phyloP scores from a whole-genome alignment of 2,113 vertebrate species.

The Vidua macroura region DNA sequence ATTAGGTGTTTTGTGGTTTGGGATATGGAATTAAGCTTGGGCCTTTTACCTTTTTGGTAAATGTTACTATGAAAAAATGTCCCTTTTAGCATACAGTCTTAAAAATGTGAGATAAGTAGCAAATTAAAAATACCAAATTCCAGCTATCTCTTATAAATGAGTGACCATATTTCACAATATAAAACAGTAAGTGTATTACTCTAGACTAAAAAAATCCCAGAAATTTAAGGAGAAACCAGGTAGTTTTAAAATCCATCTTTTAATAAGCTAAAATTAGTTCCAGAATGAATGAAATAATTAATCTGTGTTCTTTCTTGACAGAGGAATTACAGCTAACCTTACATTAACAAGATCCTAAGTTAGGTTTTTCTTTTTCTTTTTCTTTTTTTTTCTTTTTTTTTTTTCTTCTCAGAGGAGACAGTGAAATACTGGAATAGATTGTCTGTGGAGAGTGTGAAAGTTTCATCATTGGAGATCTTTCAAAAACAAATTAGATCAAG shows the following conservation, averaged over 20 bases:
- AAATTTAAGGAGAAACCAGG: background rate
- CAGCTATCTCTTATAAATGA: background rate
- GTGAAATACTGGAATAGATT: background rate
- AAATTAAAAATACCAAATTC: background rate
- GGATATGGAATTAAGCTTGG: background rate
- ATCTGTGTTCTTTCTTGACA: background rate
- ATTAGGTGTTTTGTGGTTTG: background rate
- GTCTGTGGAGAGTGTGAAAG: background rate
- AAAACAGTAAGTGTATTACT: background rate
- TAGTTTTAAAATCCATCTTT: background rate
- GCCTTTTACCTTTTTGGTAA: background rate
- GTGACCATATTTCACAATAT: background rate
- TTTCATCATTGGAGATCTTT: background rate
- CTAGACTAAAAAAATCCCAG: background rate
- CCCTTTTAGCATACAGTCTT: background rate
- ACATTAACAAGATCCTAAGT: background rate
- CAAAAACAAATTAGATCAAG: background rate
- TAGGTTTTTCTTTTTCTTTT: background rate
- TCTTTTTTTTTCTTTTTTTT: background rate
- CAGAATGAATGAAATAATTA: background rate
- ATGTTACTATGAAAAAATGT: background rate
- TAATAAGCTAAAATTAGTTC: background rate
- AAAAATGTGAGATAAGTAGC: background rate
- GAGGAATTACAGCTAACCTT: background rate
- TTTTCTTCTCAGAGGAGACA: background rate